phyloP scores from a whole-genome alignment of 2,888 invertebrate genomes.

The Blastobasis lacticolella region DNA sequence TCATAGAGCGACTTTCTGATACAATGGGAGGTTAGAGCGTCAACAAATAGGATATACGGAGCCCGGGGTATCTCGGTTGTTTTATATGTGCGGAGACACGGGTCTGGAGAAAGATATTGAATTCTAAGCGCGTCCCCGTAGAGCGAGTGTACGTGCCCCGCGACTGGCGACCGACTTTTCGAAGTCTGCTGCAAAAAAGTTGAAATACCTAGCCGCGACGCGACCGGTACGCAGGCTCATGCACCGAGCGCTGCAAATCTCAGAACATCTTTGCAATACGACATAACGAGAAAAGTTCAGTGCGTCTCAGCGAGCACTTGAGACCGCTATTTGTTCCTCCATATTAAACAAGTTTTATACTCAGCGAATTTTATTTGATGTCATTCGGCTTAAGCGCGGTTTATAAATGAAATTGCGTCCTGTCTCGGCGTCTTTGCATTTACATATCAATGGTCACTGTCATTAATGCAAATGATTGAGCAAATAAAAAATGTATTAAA shows the following conservation, averaged over 20 bases:
- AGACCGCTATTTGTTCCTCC: background rate
- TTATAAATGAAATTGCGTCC: too few relatives aligned
- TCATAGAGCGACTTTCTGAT: too few relatives aligned
- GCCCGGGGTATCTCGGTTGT: constrained; percentile 37
- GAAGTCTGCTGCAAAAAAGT: constrained; percentile 47
- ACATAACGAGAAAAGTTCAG: constrained; percentile 61
- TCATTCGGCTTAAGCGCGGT: too few relatives aligned
- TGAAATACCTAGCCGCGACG: constrained; percentile 36
- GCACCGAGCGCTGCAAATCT: constrained; percentile 55
- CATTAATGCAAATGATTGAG: too few relatives aligned
- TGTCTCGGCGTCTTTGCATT: too few relatives aligned
- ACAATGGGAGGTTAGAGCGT: constrained; percentile 21
- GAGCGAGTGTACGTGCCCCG: constrained; percentile 53
- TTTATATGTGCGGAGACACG: constrained; percentile 43
- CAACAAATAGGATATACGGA: constrained; percentile 40
- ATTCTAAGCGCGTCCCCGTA: constrained; percentile 56
- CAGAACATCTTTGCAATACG: constrained; percentile 46
- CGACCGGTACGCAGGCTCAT: constrained; percentile 45
- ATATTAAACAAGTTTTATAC: background rate
- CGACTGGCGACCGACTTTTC: constrained; percentile 38
- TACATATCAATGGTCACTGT: too few relatives aligned
- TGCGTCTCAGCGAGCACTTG: constrained; percentile 16
- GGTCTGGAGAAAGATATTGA: constrained; percentile 57
- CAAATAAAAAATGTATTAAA: too few relatives aligned
- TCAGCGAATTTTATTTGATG: too few relatives aligned